Evolutionary conservation across 2,888 invertebrate species (phyloP).

Genomic region (Sialis fuliginosa): DNA sequence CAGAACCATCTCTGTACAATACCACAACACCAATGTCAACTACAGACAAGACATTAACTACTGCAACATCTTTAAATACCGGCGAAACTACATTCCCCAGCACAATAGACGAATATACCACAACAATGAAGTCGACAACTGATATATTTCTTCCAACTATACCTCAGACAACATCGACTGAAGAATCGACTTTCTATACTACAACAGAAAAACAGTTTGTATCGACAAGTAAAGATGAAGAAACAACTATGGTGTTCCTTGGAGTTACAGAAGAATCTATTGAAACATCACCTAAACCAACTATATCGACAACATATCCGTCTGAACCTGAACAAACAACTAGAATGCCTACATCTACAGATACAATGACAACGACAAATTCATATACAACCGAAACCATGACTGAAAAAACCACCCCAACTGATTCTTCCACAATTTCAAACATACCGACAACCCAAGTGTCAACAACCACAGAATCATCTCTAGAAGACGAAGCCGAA

Average conservation of each 20-base stretch:
- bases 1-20: constrained; percentile 1
- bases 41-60: constrained; percentile 7
- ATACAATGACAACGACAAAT: not conserved
- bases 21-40: not conserved
- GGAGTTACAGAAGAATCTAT: not conserved
- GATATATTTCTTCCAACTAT: not conserved
- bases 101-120: constrained; percentile 8
- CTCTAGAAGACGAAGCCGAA: not conserved
- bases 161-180: too few species aligned
- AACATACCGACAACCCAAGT: too few species aligned
- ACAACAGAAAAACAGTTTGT: too few species aligned
- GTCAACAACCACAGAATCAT: not conserved
- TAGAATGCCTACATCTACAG: too few species aligned
- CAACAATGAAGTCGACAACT: constrained; percentile 3
- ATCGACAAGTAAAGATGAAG: not conserved
- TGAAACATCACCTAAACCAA: too few species aligned
- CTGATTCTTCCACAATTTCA: too few species aligned
- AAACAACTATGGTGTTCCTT: not conserved
- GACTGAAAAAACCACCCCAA: not conserved
- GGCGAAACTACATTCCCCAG: constrained; percentile 11
- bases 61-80: constrained; percentile 9
- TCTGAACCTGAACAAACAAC: too few species aligned
- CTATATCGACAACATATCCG: too few species aligned
- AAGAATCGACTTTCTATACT: too few species aligned
- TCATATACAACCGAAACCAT: not conserved